These are phyloP conservation scores for Actinemys pallida DNA, from an alignment of 2,113 vertebrate species.

Conservation along the genomic window DNA sequence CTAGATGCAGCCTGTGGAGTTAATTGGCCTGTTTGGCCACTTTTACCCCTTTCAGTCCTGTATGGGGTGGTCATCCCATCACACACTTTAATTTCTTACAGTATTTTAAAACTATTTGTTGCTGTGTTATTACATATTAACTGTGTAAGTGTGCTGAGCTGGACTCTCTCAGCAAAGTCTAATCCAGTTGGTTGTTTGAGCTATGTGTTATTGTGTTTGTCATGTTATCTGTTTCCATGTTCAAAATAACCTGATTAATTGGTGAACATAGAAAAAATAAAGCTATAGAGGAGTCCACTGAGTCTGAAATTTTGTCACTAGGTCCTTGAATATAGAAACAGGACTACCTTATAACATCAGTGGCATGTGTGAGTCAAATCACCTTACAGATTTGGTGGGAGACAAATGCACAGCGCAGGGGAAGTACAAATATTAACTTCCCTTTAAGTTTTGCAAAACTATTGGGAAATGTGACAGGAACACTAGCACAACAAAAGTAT, in stretches of 20 bases:
- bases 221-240: background rate
- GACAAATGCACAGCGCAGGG: background rate
- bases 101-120: background rate
- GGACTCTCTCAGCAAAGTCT: background rate
- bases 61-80: no score
- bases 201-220: no score
- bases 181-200: background rate
- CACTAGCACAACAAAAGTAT: background rate
- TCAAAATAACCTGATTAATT: background rate
- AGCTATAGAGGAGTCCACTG: background rate
- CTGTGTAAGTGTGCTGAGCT: background rate
- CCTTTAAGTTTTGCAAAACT: background rate
- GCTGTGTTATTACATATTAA: background rate
- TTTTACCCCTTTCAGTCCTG: no score
- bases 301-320: background rate
- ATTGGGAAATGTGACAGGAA: background rate
- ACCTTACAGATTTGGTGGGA: accelerated
- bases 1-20: no score
- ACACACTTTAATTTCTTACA: background rate
- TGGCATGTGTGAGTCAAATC: background rate
- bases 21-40: no score
- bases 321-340: background rate
- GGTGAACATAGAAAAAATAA: background rate
- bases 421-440: background rate
- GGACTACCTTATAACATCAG: background rate